phyloP scores from a whole-genome alignment of 1,140 invertebrate genomes.

The Drosophila littoralis region DNA sequence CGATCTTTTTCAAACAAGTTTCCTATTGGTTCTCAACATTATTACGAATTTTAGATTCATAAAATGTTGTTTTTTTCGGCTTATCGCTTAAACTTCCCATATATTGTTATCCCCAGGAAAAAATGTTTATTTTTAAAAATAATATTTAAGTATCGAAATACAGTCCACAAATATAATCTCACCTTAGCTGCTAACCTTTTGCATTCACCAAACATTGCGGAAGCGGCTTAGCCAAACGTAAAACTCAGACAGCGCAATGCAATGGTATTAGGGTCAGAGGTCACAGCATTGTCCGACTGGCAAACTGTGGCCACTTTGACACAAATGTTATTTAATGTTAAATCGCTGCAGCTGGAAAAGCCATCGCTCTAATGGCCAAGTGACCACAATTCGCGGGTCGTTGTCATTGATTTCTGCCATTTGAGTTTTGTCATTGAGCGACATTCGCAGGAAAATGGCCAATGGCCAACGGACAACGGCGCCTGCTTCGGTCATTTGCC shows the following conservation, averaged over 20 bases:
- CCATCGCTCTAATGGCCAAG: conserved; percentile 49
- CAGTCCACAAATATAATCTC: background rate
- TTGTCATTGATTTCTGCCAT: conserved; percentile 56
- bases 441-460: conserved; percentile 19
- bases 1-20: background rate
- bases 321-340: conserved; percentile 36
- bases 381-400: conserved; percentile 52
- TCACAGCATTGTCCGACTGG: conserved; percentile 17
- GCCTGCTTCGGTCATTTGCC: conserved; percentile 43
- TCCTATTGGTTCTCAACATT: background rate
- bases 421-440: conserved; percentile 30
- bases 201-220: background rate
- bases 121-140: too few relatives aligned
- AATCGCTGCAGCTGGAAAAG: conserved; percentile 23
- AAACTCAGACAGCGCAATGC: background rate
- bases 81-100: too few relatives aligned
- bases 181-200: background rate
- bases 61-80: too few relatives aligned
- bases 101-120: too few relatives aligned
- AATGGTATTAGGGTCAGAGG: conserved; percentile 46
- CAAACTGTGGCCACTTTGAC: conserved; percentile 45
- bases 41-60: background rate
- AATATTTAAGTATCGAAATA: background rate
- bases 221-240: background rate
- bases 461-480: background rate